Evolutionary conservation across 2,797 vertebrate species (phyloP).

Genomic region (Scolopax bukidnonensis): DNA sequence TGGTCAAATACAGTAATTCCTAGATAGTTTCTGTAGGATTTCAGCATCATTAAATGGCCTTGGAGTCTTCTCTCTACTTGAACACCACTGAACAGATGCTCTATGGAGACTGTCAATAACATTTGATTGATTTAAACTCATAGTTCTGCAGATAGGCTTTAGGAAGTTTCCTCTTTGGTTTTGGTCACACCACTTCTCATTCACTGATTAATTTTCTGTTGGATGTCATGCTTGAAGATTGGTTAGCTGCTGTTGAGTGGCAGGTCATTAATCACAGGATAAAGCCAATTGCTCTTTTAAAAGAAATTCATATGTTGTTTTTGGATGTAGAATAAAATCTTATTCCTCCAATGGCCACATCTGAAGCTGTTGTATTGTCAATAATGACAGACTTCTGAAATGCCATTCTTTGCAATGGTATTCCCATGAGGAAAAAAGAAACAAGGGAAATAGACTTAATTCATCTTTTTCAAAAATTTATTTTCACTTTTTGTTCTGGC

Average conservation of each 20-base stretch:
- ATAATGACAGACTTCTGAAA: background rate
- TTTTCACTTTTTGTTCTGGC: background rate
- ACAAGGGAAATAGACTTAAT: background rate
- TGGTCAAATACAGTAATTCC: background rate
- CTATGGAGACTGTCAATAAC: background rate
- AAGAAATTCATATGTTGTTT: constrained; percentile 40
- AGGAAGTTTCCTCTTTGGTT: background rate
- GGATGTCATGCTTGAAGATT: background rate
- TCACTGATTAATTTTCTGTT: constrained; percentile 45
- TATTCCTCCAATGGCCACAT: background rate
- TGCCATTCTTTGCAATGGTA: background rate
- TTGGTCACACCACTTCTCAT: background rate
- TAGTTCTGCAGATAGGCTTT: background rate
- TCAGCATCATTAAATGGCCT: background rate
- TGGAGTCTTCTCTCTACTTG: background rate
- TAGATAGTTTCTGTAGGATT: background rate
- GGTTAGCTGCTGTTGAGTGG: constrained; percentile 47
- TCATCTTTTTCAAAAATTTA: background rate
- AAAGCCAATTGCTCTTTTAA: constrained; percentile 62
- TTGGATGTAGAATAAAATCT: background rate
- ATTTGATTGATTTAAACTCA: background rate
- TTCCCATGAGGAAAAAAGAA: background rate
- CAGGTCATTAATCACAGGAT: constrained; percentile 65
- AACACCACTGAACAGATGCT: background rate
- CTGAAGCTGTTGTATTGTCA: background rate